Percentiles rank a stretch among this genome's conserved stretches.
phyloP scores from a whole-genome alignment of 2,113 vertebrate genomes.

The Alouatta palliata region DNA sequence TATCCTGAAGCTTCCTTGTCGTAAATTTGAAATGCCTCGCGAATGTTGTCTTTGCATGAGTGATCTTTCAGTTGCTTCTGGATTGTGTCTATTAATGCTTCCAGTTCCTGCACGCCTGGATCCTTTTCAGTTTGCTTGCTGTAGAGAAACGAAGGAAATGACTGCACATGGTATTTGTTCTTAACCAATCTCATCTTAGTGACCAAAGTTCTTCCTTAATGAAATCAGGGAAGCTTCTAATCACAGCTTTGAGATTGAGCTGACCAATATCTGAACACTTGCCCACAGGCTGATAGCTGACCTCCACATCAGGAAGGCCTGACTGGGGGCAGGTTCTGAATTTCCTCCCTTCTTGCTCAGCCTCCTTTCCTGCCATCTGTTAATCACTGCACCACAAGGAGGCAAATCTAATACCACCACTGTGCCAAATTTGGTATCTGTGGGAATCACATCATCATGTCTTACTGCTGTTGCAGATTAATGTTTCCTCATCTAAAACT shows the following conservation, averaged over 20 bases:
- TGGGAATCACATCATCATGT: neutral
- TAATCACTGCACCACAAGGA: neutral
- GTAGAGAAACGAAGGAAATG: constrained; percentile 43
- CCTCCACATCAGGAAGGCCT: neutral
- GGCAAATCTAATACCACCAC: neutral
- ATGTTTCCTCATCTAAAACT: neutral
- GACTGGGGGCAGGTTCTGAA: neutral
- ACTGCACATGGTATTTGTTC: neutral
- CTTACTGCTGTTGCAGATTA: neutral
- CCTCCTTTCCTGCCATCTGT: neutral
- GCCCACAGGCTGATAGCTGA: neutral
- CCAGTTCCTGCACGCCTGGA: constrained; percentile 59
- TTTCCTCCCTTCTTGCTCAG: neutral
- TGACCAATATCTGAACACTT: neutral
- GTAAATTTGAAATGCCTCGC: constrained; percentile 61
- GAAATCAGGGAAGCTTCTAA: neutral
- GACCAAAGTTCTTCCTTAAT: neutral
- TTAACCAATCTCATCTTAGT: neutral
- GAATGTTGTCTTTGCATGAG: constrained; percentile 69
- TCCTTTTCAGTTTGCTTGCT: constrained; percentile 50
- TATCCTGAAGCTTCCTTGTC: constrained; percentile 80
- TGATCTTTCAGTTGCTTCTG: constrained; percentile 78
- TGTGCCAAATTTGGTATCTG: neutral
- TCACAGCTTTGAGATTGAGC: neutral
- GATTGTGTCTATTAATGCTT: constrained; percentile 71